Percentiles rank a stretch among this genome's conserved stretches.
Conservation (phyloP, 2,113 vertebrate genomes). For the Formicarius rufipectus region DNA sequence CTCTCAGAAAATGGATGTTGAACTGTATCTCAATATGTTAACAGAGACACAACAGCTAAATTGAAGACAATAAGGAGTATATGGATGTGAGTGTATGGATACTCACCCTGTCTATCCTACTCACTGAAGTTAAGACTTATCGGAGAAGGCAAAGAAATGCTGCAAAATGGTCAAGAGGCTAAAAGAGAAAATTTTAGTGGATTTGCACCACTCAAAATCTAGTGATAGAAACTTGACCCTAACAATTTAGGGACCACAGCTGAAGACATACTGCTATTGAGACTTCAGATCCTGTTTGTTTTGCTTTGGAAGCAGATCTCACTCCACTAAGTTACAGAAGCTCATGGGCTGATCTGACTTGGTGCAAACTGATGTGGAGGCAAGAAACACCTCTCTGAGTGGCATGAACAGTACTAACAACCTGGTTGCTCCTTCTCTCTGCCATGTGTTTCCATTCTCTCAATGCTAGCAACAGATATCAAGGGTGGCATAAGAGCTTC, state of each 20-base stretch:
- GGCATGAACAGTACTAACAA: background rate
- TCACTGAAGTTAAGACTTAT: background rate
- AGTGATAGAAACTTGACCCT: background rate
- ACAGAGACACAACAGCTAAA: background rate
- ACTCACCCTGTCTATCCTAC: background rate
- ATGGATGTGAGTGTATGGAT: background rate
- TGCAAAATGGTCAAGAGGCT: background rate
- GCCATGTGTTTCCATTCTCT: background rate
- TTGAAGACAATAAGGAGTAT: background rate
- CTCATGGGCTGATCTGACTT: background rate
- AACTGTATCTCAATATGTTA: background rate
- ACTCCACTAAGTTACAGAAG: background rate
- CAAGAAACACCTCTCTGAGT: rapidly evolving
- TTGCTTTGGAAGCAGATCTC: background rate
- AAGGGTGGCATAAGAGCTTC: background rate
- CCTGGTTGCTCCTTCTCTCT: background rate
- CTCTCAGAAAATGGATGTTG: background rate
- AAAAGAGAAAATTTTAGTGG: background rate
- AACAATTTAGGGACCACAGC: background rate
- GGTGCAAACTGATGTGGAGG: background rate
- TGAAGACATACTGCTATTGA: background rate
- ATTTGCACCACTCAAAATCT: background rate
- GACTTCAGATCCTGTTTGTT: background rate
- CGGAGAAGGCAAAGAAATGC: background rate
- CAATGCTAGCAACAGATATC: background rate